phyloP scores from a whole-genome alignment of 1,140 invertebrate species.

The Zaprionus ghesquierei region DNA sequence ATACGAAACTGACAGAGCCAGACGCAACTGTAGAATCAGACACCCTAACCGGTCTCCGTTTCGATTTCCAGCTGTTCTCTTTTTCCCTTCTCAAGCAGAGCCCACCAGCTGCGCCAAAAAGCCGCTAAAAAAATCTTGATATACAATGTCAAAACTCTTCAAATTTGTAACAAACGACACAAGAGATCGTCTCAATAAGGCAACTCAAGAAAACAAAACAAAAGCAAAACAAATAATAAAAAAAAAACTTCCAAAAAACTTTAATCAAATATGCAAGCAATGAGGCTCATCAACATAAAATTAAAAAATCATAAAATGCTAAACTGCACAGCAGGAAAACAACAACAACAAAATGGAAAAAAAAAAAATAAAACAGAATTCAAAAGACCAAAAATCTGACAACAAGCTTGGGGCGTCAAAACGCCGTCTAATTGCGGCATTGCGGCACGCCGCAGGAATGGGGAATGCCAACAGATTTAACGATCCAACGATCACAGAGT shows the following conservation, averaged over 20 bases:
- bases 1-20: neutral
- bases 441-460: conserved; percentile 21
- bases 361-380: conserved; percentile 25
- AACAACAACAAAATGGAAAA: conserved; percentile 32
- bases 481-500: conserved; percentile 13
- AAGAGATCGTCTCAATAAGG: conserved; percentile 12
- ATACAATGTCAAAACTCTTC: conserved; percentile 48
- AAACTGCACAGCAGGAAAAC: conserved; percentile 79
- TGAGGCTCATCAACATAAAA: conserved; percentile 81
- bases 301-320: conserved; percentile 81
- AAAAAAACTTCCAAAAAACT: conserved; percentile 16
- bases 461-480: conserved; percentile 31
- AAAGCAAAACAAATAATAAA: conserved; percentile 48
- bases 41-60: neutral
- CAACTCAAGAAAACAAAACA: conserved; percentile 31
- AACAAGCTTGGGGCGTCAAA: conserved; percentile 72
- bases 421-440: conserved; percentile 72
- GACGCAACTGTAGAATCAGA: neutral
- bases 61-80: neutral
- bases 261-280: conserved; percentile 78
- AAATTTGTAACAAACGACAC: conserved; percentile 46
- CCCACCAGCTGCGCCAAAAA: conserved; percentile 45
- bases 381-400: conserved; percentile 37
- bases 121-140: conserved; percentile 41
- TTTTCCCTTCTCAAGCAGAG: neutral